phyloP scores from a whole-genome alignment of 2,888 invertebrate species.

The Stegophylla sp. region DNA sequence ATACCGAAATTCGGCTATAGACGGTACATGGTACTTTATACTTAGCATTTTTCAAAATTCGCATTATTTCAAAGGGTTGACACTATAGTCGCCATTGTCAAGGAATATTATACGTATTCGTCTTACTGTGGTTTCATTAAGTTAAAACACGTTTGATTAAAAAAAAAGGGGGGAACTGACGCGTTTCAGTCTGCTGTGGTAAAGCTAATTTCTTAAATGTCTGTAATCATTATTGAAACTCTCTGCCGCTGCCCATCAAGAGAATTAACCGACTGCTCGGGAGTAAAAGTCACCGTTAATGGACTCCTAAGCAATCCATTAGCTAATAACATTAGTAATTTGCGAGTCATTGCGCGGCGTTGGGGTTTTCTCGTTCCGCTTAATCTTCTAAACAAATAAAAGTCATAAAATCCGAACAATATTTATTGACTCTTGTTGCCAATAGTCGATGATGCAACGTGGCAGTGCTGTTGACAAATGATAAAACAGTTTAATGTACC shows the following conservation, averaged over 20 bases:
- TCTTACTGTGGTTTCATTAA: conserved; percentile 9
- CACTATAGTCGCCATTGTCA: too few species aligned
- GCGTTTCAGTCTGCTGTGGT: background rate
- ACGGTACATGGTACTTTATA: too few species aligned
- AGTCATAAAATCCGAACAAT: conserved; percentile 37
- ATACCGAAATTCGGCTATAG: too few species aligned
- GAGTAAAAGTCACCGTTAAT: conserved; percentile 45
- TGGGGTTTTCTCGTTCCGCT: conserved; percentile 15
- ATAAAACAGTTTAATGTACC: background rate
- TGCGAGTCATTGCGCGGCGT: conserved; percentile 37
- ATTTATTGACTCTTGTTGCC: conserved; percentile 30
- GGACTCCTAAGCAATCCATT: conserved; percentile 52
- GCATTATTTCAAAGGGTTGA: too few species aligned
- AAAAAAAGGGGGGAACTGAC: background rate
- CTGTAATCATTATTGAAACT: conserved; percentile 42
- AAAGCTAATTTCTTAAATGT: conserved; percentile 37
- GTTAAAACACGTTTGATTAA: background rate
- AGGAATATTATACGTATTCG: too few species aligned
- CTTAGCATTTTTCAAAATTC: too few species aligned
- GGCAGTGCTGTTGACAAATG: background rate
- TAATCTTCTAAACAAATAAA: conserved; percentile 24
- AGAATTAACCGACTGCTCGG: conserved; percentile 16
- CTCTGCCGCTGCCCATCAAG: conserved; percentile 12
- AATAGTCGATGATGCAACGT: background rate
- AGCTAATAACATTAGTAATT: conserved; percentile 54